Evolutionary conservation across 2,113 vertebrate genomes (phyloP).

Genomic region (Saccopteryx leptura): DNA sequence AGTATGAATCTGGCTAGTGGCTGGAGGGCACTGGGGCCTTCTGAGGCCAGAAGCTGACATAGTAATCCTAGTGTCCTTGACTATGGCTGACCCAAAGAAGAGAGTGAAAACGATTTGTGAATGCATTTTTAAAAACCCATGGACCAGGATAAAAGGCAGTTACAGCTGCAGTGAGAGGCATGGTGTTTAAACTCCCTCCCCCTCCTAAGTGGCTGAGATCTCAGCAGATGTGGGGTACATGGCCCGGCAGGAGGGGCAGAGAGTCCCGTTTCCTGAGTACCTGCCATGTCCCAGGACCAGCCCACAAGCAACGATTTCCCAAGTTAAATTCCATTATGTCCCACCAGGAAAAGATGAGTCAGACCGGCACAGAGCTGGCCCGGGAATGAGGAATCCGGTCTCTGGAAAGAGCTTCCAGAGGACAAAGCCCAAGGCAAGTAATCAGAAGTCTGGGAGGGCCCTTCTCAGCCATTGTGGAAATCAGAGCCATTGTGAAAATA

Average conservation of each 20-base stretch:
- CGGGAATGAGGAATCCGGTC: background rate
- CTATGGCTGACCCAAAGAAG: background rate
- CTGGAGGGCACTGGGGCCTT: background rate
- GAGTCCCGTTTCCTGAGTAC: background rate
- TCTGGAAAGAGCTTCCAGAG: conserved; percentile 1
- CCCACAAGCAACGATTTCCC: background rate
- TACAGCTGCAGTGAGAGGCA: background rate
- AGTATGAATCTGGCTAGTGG: rapidly evolving
- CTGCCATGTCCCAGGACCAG: background rate
- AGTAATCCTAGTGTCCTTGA: background rate
- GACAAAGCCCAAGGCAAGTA: background rate
- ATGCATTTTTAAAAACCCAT: background rate
- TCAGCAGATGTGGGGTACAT: background rate
- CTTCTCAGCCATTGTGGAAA: background rate
- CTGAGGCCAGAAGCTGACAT: background rate
- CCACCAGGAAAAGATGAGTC: conserved; percentile 3
- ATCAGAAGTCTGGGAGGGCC: background rate
- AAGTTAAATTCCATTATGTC: background rate
- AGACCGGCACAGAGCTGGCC: background rate
- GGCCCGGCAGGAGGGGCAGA: background rate
- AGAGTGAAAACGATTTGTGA: background rate
- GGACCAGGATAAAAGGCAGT: background rate
- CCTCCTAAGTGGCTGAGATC: background rate
- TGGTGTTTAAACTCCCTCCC: background rate
- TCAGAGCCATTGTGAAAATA: background rate